A percentile compares a stretch with the other conserved stretches of the same genome.
phyloP scores from a whole-genome alignment of 2,113 vertebrate species.

The Oncorhynchus clarkii region DNA sequence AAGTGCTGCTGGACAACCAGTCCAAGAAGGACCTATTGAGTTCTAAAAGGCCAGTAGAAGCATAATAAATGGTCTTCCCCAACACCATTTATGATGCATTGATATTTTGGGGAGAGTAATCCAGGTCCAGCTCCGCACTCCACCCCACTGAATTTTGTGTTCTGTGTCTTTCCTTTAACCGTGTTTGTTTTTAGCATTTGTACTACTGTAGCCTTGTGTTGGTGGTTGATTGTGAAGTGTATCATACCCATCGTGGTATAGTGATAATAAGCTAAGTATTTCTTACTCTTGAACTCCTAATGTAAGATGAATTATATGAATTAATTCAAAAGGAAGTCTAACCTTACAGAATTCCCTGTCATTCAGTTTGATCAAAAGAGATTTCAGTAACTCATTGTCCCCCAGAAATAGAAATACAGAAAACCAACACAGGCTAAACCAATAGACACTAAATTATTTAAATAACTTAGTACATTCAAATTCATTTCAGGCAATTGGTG shows the following conservation, averaged over 20 bases:
- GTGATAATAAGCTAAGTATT: background rate
- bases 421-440: background rate
- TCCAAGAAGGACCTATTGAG: constrained; percentile 72
- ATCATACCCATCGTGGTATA: background rate
- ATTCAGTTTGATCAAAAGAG: background rate
- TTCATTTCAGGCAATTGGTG: background rate
- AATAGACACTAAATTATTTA: background rate
- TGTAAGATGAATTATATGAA: background rate
- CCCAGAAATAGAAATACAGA: no score
- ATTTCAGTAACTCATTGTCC: no score
- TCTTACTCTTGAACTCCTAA: background rate
- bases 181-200: background rate
- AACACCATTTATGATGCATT: constrained; percentile 87
- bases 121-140: constrained; percentile 60
- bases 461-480: background rate
- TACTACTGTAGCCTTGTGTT: background rate
- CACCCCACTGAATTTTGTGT: constrained; percentile 16
- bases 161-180: constrained; percentile 16
- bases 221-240: background rate
- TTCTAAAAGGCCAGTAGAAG: constrained; percentile 92
- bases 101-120: constrained; percentile 33
- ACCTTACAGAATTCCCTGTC: background rate
- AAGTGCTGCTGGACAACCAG: constrained; percentile 70
- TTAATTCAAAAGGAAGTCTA: background rate
- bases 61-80: constrained; percentile 88